phyloP scores from a whole-genome alignment of 2,797 vertebrate genomes.

The Mus minutoides region DNA sequence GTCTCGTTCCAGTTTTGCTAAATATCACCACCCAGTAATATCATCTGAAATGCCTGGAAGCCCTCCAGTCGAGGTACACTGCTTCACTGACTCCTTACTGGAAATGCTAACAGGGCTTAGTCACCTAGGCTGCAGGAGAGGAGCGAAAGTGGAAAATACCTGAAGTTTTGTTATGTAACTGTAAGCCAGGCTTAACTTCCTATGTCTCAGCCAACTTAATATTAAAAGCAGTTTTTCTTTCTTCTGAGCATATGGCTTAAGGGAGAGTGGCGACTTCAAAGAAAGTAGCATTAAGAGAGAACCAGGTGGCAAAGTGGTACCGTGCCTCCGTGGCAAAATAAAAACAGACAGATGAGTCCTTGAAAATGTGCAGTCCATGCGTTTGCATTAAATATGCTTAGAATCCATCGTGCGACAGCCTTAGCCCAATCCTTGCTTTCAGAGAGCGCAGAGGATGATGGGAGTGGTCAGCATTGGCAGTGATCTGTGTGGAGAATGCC shows the following conservation, averaged over 20 bases:
- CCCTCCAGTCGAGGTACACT: background rate
- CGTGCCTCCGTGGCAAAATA: background rate
- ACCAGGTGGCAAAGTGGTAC: background rate
- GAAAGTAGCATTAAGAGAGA: slow-evolving; percentile 37
- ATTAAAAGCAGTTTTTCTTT: slow-evolving; percentile 60
- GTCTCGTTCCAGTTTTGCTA: slow-evolving; percentile 42
- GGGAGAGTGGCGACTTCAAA: slow-evolving; percentile 34
- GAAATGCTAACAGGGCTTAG: slow-evolving; percentile 61
- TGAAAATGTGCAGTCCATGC: background rate
- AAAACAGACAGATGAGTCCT: slow-evolving; percentile 36
- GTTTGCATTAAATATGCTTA: slow-evolving; percentile 10
- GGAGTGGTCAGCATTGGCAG: background rate
- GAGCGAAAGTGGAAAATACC: slow-evolving; percentile 67
- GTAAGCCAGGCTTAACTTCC: slow-evolving; percentile 31
- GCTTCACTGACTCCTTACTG: background rate
- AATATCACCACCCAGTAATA: slow-evolving; percentile 6
- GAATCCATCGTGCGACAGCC: background rate
- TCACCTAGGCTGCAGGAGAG: slow-evolving; percentile 48
- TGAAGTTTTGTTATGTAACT: slow-evolving; percentile 35
- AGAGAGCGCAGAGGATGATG: background rate
- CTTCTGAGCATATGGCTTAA: slow-evolving; percentile 20
- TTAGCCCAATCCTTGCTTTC: background rate
- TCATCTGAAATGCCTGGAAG: slow-evolving; percentile 50
- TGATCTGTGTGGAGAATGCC: background rate
- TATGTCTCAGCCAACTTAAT: slow-evolving; percentile 54